phyloP scores from a whole-genome alignment of 2,888 invertebrate genomes.

The Danaus chrysippus region DNA sequence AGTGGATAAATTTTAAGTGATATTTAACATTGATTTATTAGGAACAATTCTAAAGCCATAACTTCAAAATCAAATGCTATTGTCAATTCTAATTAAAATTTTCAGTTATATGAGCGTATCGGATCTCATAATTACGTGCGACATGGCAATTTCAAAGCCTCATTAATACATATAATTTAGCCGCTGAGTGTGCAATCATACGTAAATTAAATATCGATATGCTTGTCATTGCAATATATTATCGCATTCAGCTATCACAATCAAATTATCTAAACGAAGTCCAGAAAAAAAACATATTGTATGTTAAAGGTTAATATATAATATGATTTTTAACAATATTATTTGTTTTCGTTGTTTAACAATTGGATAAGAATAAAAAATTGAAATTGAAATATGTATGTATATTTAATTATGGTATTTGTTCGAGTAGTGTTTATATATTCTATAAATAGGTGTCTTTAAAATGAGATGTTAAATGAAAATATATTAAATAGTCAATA shows the following conservation, averaged over 20 bases:
- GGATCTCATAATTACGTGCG: conserved; percentile 21
- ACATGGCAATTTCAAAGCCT: conserved; percentile 20
- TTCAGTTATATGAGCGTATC: conserved; percentile 18
- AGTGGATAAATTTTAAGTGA: too few species aligned
- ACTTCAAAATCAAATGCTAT: too few species aligned
- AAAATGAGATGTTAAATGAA: background rate
- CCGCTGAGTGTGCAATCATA: conserved; percentile 20
- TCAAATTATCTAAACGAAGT: background rate
- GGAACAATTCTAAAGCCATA: too few species aligned
- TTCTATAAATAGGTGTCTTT: too few species aligned
- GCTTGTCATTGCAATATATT: conserved; percentile 21
- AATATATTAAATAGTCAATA: background rate
- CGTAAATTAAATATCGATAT: conserved; percentile 22
- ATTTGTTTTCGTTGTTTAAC: too few species aligned
- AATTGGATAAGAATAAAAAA: too few species aligned
- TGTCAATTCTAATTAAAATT: conserved; percentile 12
- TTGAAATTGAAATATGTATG: too few species aligned
- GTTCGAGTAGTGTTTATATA: too few species aligned
- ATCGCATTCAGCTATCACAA: conserved; percentile 14
- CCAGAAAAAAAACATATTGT: too few species aligned
- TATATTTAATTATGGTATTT: too few species aligned
- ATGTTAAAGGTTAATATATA: background rate
- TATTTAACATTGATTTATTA: too few species aligned
- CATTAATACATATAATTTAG: conserved; percentile 29
- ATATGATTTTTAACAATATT: background rate